phyloP scores from a whole-genome alignment of 2,888 invertebrate genomes.

The Phytoseiulus persimilis region DNA sequence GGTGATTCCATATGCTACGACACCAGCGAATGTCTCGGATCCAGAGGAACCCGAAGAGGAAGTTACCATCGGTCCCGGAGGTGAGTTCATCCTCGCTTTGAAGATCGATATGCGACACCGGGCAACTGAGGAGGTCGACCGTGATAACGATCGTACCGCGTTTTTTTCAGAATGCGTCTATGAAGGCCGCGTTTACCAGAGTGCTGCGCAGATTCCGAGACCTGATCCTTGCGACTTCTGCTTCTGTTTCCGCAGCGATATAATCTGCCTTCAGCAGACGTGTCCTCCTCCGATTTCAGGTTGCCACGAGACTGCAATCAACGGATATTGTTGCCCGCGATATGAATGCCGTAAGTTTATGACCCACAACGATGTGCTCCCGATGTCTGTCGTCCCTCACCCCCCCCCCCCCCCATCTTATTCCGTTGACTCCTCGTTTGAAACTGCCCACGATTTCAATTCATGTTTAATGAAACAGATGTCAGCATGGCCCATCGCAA shows the following conservation, averaged over 20 bases:
- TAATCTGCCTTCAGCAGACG: conserved; percentile 86
- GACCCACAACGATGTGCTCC: no score
- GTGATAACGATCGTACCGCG: no score
- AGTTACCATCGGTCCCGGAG: conserved; percentile 30
- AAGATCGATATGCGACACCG: no score
- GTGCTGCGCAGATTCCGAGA: conserved; percentile 85
- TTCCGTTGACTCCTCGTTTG: background rate
- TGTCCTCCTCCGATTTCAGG: conserved; percentile 87
- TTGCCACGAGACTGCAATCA: conserved; percentile 82
- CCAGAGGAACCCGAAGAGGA: conserved; percentile 30
- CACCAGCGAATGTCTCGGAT: background rate
- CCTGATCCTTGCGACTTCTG: conserved; percentile 93
- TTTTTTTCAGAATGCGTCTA: conserved; percentile 71
- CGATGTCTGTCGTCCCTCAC: no score
- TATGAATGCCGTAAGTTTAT: conserved; percentile 68
- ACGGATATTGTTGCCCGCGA: conserved; percentile 86
- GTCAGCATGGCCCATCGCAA: conserved; percentile 32
- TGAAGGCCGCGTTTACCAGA: conserved; percentile 82
- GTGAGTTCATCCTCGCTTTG: background rate
- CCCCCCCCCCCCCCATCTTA: no score
- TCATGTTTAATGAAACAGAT: conserved; percentile 16
- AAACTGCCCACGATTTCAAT: conserved; percentile 9
- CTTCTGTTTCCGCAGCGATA: conserved; percentile 91
- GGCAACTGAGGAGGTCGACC: no score
- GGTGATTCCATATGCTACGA: background rate